Evolutionary conservation across 1,140 invertebrate species (phyloP).

Genomic region (Trialeurodes vaporariorum): DNA sequence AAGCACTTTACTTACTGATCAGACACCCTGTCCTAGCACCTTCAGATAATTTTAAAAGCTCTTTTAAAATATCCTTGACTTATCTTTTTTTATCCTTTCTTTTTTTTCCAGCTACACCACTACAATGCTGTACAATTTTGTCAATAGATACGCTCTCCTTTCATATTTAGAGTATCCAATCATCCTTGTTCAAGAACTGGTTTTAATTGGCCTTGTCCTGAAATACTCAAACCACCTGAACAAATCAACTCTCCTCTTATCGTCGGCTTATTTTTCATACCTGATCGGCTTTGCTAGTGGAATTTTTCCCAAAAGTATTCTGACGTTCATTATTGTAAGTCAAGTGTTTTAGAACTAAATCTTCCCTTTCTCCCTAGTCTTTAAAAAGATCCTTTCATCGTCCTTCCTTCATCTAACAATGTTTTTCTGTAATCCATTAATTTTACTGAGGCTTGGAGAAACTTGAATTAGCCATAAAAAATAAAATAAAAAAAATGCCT

Average conservation of each 20-base stretch:
- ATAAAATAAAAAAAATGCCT: too few relatives aligned
- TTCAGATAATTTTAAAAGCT: too few relatives aligned
- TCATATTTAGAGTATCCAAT: constrained; percentile 62
- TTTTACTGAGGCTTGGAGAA: too few relatives aligned
- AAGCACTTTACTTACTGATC: too few relatives aligned
- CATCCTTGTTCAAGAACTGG: constrained; percentile 50
- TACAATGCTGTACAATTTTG: constrained; percentile 55
- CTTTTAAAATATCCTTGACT: too few relatives aligned
- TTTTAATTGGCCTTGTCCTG: constrained; percentile 50
- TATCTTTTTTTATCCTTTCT: constrained; percentile 8
- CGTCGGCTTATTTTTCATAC: constrained; percentile 38
- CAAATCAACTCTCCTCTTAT: constrained; percentile 11
- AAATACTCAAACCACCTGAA: constrained; percentile 44
- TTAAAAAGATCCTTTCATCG: too few relatives aligned
- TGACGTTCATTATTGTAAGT: constrained; percentile 50
- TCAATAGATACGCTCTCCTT: constrained; percentile 50
- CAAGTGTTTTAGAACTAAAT: too few relatives aligned
- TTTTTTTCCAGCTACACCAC: constrained; percentile 50
- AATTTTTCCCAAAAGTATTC: constrained; percentile 40
- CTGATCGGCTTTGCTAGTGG: constrained; percentile 38
- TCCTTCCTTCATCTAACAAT: too few relatives aligned
- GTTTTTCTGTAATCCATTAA: too few relatives aligned
- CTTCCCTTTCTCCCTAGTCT: too few relatives aligned
- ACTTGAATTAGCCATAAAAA: too few relatives aligned
- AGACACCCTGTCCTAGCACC: too few relatives aligned